A percentile compares a stretch with the other conserved stretches of the same genome.
Conservation (phyloP, 2,797 vertebrate species). For the Anguilla megastoma region DNA sequence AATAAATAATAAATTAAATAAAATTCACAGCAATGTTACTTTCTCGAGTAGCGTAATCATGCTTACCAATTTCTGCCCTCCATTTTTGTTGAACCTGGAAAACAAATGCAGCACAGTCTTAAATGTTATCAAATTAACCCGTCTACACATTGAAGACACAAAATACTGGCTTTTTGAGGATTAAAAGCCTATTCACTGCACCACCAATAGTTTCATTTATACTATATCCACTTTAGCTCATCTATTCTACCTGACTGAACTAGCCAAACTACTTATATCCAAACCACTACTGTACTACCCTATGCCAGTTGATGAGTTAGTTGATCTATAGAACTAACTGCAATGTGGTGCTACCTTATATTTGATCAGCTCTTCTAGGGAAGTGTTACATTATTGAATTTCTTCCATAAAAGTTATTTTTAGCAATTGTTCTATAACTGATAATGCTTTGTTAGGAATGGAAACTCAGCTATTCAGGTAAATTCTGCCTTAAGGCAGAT, state of each 20-base stretch:
- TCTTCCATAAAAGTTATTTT: not conserved
- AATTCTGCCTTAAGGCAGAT: no score
- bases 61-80: conserved; percentile 70
- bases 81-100: conserved; percentile 63
- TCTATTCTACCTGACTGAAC: not conserved
- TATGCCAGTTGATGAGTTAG: not conserved
- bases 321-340: not conserved
- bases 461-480: no score
- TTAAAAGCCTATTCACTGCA: not conserved
- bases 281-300: not conserved
- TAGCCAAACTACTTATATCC: not conserved
- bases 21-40: not conserved
- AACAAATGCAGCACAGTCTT: not conserved
- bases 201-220: not conserved
- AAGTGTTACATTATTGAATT: not conserved
- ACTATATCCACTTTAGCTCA: not conserved
- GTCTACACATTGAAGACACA: not conserved
- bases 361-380: not conserved
- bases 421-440: no score
- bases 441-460: no score
- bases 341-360: not conserved
- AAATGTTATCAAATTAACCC: not conserved
- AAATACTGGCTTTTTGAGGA: not conserved
- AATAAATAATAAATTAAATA: not conserved
- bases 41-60: not conserved